Evolutionary conservation across 2,888 invertebrate species (phyloP).

Genomic region (Lepetodrilus schrolli): DNA sequence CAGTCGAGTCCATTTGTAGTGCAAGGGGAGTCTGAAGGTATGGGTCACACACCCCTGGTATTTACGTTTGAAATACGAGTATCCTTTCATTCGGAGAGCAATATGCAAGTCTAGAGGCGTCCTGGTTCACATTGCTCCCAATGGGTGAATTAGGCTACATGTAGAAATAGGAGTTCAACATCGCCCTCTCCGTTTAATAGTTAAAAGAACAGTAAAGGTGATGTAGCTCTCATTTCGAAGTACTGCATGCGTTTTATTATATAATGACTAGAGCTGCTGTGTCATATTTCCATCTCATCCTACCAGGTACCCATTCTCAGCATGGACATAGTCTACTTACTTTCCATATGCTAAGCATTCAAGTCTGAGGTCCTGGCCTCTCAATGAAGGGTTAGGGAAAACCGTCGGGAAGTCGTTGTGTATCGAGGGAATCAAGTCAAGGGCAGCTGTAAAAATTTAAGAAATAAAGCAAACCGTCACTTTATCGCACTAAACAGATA

Average conservation of each 20-base stretch:
- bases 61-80: too few species aligned
- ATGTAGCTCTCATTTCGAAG: not conserved
- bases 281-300: too few species aligned
- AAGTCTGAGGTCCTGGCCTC: conserved; percentile 90
- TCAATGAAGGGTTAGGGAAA: conserved; percentile 92
- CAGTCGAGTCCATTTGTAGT: conserved; percentile 52
- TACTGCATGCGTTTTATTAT: not conserved
- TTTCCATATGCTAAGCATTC: conserved; percentile 98
- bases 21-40: conserved; percentile 49
- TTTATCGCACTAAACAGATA: too few species aligned
- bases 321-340: conserved; percentile 73
- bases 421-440: conserved; percentile 81
- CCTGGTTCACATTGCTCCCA: too few species aligned
- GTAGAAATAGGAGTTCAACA: too few species aligned
- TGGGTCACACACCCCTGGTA: too few species aligned
- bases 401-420: conserved; percentile 94
- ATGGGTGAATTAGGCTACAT: too few species aligned
- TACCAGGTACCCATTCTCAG: not conserved
- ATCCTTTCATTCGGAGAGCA: too few species aligned
- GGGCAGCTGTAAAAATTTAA: conserved; percentile 51
- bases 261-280: not conserved
- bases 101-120: too few species aligned
- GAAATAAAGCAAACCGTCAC: too few species aligned
- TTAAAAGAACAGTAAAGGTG: not conserved
- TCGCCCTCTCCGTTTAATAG: not conserved